Percentiles rank a stretch among this genome's conserved stretches.
Conservation (phyloP, 23 tunicate species). For the Ascidia mentula region DNA sequence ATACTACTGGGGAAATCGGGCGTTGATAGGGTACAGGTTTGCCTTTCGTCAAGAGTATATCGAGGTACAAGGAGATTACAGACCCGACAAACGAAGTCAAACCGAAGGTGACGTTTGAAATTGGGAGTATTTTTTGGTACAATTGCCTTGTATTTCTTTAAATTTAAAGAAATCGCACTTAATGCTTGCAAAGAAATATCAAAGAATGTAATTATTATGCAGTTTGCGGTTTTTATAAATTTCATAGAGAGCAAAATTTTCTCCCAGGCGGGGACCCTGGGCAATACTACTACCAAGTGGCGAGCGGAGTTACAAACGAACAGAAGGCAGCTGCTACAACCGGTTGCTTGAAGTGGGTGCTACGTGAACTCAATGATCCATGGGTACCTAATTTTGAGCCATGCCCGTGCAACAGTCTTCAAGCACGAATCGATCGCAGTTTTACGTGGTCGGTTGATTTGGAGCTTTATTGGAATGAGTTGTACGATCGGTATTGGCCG, state of each 20-base stretch:
- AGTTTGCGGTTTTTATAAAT: too few relatives aligned
- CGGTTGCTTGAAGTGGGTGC: background rate
- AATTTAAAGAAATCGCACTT: too few relatives aligned
- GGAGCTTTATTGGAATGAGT: background rate
- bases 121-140: too few relatives aligned
- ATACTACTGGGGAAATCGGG: background rate
- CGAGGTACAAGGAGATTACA: slow-evolving; percentile 25
- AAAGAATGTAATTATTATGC: too few relatives aligned
- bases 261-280: background rate
- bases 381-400: background rate
- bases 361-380: background rate
- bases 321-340: background rate
- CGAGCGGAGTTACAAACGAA: background rate
- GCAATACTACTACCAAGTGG: slow-evolving; percentile 11
- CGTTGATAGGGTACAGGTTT: slow-evolving; percentile 21
- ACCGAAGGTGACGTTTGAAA: background rate
- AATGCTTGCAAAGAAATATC: too few relatives aligned
- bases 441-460: background rate
- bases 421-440: background rate
- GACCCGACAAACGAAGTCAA: slow-evolving; percentile 27
- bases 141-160: background rate
- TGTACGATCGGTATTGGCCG: too few relatives aligned
- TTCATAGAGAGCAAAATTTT: too few relatives aligned
- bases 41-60: background rate
- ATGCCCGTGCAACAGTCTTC: background rate